A percentile compares a stretch with the other conserved stretches of the same genome.
These are phyloP conservation scores for Tyrophagus putrescentiae DNA, from an alignment of 1,140 invertebrate genomes.

Conservation along the genomic window DNA sequence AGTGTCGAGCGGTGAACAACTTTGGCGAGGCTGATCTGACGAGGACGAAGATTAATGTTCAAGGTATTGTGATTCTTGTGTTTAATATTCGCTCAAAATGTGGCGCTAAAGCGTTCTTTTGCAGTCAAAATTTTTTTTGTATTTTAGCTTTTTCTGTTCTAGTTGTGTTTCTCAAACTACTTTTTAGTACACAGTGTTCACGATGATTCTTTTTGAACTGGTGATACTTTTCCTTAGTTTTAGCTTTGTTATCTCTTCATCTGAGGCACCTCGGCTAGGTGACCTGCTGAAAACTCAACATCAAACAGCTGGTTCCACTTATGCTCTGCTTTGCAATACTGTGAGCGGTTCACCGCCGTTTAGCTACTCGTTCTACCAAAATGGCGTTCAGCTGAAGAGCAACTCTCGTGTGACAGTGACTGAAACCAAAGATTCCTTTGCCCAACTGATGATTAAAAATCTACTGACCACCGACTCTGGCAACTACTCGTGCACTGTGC, in stretches of 20 bases:
- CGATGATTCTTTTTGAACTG: not conserved
- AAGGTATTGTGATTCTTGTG: not conserved
- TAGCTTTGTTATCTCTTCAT: not conserved
- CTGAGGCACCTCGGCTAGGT: not conserved
- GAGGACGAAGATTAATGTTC: conserved; percentile 53
- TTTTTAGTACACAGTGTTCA: not conserved
- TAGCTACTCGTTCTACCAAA: no score
- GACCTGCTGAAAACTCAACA: not conserved
- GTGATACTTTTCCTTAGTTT: not conserved
- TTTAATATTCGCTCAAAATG: not conserved
- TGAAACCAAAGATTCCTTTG: no score
- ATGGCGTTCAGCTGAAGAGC: no score
- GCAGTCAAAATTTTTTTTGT: not conserved
- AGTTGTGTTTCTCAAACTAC: not conserved
- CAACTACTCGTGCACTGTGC: conserved; percentile 71
- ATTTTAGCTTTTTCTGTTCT: not conserved
- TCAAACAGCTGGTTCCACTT: not conserved
- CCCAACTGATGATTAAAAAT: conserved; percentile 46
- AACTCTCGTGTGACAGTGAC: no score
- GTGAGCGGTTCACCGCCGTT: no score
- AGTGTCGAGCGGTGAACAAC: conserved; percentile 67
- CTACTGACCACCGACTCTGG: no score
- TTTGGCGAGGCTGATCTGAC: conserved; percentile 77
- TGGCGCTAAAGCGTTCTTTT: not conserved
- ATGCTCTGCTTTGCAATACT: no score